These are phyloP conservation scores for Melospiza georgiana DNA, from an alignment of 2,113 vertebrate species.

Conservation along the genomic window DNA sequence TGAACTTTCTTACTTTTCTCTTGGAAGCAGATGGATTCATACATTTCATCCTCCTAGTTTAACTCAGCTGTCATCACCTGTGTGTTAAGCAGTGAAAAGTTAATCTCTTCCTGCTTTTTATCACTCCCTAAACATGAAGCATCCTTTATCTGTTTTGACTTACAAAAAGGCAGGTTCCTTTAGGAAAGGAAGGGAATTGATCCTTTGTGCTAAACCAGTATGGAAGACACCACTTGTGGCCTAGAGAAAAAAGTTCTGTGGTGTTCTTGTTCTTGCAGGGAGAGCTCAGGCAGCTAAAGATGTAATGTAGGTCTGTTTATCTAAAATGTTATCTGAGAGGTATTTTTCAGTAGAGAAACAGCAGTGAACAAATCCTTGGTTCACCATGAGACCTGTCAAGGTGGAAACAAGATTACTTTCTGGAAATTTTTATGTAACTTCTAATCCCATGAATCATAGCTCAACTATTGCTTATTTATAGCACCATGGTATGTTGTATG, in stretches of 20 bases:
- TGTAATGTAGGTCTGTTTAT: not conserved
- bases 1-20: not conserved
- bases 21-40: not conserved
- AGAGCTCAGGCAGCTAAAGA: not conserved
- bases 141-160: not conserved
- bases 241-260: not conserved
- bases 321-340: not conserved
- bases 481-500: rapidly evolving
- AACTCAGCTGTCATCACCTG: not conserved
- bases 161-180: not conserved
- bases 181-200: not conserved
- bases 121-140: not conserved
- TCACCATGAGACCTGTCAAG: not conserved
- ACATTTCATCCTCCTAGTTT: not conserved
- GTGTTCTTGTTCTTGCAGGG: not conserved
- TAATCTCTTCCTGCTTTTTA: not conserved
- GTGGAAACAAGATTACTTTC: not conserved
- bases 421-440: not conserved
- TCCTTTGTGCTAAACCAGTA: not conserved
- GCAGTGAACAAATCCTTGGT: not conserved
- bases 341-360: not conserved
- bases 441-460: not conserved
- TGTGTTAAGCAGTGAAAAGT: not conserved
- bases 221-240: not conserved
- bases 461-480: not conserved